These are phyloP conservation scores for Dufourea novaeangliae DNA, from an alignment of 1,140 invertebrate species.

Conservation along the genomic window DNA sequence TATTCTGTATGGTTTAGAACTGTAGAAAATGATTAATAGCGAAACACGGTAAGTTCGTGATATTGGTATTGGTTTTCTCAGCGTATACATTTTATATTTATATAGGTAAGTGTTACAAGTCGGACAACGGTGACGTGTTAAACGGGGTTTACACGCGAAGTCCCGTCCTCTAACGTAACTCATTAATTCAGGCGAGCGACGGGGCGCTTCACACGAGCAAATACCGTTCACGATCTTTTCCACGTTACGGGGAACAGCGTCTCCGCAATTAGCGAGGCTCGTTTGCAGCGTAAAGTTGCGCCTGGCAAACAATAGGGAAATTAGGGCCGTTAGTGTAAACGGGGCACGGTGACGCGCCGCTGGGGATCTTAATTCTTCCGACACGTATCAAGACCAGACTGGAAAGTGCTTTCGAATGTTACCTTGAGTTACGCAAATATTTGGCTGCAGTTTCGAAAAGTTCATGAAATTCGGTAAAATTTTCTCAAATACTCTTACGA, in stretches of 20 bases:
- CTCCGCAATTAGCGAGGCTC: constrained; percentile 44
- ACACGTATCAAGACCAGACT: constrained; percentile 44
- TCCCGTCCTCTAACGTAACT: constrained; percentile 27
- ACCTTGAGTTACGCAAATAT: background rate
- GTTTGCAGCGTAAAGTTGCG: constrained; percentile 39
- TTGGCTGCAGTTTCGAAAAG: too few species aligned
- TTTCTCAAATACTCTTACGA: too few species aligned
- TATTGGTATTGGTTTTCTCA: too few species aligned
- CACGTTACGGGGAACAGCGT: constrained; percentile 8
- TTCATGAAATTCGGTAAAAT: too few species aligned
- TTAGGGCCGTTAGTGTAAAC: constrained; percentile 63
- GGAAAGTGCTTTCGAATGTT: constrained; percentile 50
- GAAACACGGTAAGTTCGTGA: too few species aligned
- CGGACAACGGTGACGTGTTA: background rate
- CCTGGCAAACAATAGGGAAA: constrained; percentile 57
- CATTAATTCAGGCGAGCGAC: constrained; percentile 34
- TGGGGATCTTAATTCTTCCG: constrained; percentile 36
- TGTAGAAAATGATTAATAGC: too few species aligned
- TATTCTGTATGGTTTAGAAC: too few species aligned
- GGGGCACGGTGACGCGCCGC: constrained; percentile 39
- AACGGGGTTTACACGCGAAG: constrained; percentile 7
- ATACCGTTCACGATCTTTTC: constrained; percentile 6
- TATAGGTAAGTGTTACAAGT: background rate
- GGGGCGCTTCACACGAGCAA: constrained; percentile 13
- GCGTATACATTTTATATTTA: background rate